Percentiles rank a stretch among this genome's conserved stretches.
Conservation (phyloP, 2,113 vertebrate species). For the Nannobrachium achirus region DNA sequence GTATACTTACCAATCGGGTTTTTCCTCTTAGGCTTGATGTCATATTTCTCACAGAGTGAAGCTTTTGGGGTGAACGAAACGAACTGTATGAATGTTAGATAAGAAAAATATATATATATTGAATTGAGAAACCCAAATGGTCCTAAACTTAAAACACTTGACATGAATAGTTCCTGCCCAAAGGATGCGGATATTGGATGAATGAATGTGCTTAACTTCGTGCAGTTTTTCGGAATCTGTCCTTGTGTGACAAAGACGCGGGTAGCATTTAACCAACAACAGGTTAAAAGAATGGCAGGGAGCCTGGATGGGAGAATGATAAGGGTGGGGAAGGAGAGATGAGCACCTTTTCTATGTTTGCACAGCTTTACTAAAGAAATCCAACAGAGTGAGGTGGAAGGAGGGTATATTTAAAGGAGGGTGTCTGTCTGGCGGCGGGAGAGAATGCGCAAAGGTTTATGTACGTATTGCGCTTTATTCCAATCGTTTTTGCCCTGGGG, state of each 20-base stretch:
- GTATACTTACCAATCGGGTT: constrained; percentile 71
- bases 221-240: constrained; percentile 73
- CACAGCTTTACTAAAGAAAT: constrained; percentile 84
- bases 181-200: constrained; percentile 65
- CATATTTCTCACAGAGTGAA: constrained; percentile 73
- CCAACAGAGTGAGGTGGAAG: constrained; percentile 56
- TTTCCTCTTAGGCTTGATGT: constrained; percentile 77
- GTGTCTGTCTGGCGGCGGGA: constrained; percentile 52
- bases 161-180: constrained; percentile 72
- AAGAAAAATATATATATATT: constrained; percentile 36
- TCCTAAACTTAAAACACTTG: constrained; percentile 76
- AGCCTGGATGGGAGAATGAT: constrained; percentile 60
- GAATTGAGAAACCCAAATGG: constrained; percentile 63
- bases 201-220: constrained; percentile 72
- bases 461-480: constrained; percentile 72
- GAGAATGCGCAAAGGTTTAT: constrained; percentile 54
- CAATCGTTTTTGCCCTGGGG: constrained; percentile 70
- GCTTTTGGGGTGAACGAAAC: constrained; percentile 61
- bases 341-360: constrained; percentile 83
- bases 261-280: constrained; percentile 71
- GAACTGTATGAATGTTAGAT: constrained; percentile 73
- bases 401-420: constrained; percentile 72
- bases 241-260: constrained; percentile 73
- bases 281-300: constrained; percentile 74
- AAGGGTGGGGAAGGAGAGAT: constrained; percentile 58